Base-by-base conservation (phyloP, 2,888 invertebrate species). In the Bombylius discolor region DNA sequence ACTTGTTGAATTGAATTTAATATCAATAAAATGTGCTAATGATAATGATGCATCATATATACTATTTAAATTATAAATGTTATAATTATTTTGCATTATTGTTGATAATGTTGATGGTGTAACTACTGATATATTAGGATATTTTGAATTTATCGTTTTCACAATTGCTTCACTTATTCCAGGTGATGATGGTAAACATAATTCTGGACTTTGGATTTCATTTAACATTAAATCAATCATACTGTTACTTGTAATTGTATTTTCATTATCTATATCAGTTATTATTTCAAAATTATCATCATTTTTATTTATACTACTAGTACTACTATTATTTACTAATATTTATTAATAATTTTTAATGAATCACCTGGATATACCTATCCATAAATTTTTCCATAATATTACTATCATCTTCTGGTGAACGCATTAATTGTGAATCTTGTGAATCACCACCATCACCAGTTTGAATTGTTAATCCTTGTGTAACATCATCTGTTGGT, bases 351-450 rank as follows among this genome's bases (percentile, higher is more conserved):
- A 59, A 73, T 70, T 52, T 66, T 66, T 2, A 74, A 65, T 23
- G 74, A 73, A 64, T 74, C 74, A 7, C 70, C 72, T 33, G 73
- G 73, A n/a, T n/a, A n/a, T n/a, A n/a, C 33, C 71, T 68, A 58
- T 72, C 72, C 65, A 74, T 71, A 58, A 74, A 74, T 61, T 73
- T 73, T 59, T 72, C 71, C 72, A 74, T 73, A 52, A 74, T 74
- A 49, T 73, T 69, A 4, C 73, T 64, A 6, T 70, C 74, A 59
- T 74, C 70, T 59, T 71, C 71, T 3, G 74, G 74, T n/a, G 73
- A 71, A 51, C 56, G 69, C 71, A 74, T 72, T 39, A 74, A 64
- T 59, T 74, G 73, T 54, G n/a, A n/a, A n/a, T n/a, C n/a, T n/a
- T n/a, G n/a, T n/a, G n/a, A n/a, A n/a, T n/a, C n/a, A n/a, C n/a